Evolutionary conservation across 2,113 vertebrate species (phyloP).

Genomic region (Geococcyx californianus): DNA sequence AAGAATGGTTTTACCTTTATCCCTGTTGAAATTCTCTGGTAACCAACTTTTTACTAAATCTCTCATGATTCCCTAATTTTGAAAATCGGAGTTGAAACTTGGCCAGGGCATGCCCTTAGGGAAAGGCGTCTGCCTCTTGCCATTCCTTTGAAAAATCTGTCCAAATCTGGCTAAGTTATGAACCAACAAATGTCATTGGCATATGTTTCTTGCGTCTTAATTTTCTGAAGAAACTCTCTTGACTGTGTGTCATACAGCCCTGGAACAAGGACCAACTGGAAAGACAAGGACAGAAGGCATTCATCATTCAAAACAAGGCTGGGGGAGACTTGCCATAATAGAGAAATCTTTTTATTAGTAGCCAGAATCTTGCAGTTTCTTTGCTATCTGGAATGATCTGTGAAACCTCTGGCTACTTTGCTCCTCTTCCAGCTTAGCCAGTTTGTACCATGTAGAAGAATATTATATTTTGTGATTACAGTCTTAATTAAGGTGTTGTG

Average conservation of each 20-base stretch:
- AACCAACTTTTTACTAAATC: background rate
- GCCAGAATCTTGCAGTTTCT: background rate
- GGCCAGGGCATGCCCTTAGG: background rate
- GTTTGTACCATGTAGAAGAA: background rate
- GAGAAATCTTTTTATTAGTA: background rate
- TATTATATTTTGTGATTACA: background rate
- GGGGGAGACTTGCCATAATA: background rate
- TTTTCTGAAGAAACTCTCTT: background rate
- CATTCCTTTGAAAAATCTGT: slow-evolving; percentile 4
- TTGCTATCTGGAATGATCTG: background rate
- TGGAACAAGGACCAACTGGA: background rate
- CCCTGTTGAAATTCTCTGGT: background rate
- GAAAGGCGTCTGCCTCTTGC: background rate
- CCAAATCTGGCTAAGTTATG: background rate
- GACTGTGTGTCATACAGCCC: background rate
- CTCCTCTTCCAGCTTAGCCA: background rate
- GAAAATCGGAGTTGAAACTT: background rate
- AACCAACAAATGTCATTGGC: background rate
- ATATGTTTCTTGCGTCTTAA: background rate
- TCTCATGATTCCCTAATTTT: background rate
- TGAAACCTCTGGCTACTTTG: background rate
- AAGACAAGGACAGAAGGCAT: background rate
- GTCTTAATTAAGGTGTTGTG: background rate
- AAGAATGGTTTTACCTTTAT: background rate
- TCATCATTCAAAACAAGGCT: background rate